Percentiles rank a stretch among this genome's conserved stretches.
Conservation (phyloP, 2,797 vertebrate genomes). For the Hafferia zeledoni region DNA sequence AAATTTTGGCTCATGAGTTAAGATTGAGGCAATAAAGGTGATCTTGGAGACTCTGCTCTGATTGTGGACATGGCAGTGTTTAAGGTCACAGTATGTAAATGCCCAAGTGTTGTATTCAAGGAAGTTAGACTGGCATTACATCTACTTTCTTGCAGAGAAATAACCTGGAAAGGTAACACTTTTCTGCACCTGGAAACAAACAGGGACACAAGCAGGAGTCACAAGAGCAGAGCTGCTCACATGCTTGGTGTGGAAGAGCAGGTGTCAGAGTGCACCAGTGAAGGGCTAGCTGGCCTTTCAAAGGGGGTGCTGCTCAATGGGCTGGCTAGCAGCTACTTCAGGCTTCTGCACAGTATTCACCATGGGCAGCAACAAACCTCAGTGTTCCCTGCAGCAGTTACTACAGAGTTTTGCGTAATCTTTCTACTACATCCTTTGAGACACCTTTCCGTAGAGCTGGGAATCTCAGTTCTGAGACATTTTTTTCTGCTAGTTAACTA, state of each 20-base stretch:
- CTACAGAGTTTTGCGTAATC: not conserved
- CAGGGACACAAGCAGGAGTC: not conserved
- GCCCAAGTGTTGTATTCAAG: not conserved
- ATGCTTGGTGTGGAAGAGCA: not conserved
- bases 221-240: not conserved
- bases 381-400: not conserved
- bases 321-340: not conserved
- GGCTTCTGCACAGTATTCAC: not conserved
- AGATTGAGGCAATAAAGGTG: not conserved
- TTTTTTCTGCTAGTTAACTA: not conserved
- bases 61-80: not conserved
- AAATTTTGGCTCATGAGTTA: not conserved
- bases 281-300: not conserved
- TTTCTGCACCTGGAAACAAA: not conserved
- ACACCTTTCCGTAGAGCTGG: not conserved
- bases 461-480: not conserved
- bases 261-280: fast-evolving
- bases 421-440: not conserved
- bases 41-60: not conserved
- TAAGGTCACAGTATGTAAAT: not conserved
- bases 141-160: not conserved
- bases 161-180: not conserved
- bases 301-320: not conserved
- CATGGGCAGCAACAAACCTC: fast-evolving
- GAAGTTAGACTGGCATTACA: not conserved